Evolutionary conservation across 2,888 invertebrate species (phyloP), one percentile per base, ranked within the genome.

Genomic region (Chymomyza procnemis): DNA sequence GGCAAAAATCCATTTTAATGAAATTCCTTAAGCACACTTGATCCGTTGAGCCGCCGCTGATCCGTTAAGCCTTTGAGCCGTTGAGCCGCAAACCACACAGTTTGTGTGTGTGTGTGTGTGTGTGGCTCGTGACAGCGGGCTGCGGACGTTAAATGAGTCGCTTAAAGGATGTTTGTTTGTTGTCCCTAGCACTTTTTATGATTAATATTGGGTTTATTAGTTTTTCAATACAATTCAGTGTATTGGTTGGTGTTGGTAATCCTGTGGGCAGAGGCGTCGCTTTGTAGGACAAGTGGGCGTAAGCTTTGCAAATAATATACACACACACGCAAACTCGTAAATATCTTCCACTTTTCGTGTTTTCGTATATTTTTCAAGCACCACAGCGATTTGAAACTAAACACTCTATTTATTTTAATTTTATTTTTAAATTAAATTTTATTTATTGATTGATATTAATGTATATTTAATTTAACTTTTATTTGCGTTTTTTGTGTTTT

Each of bases 1-100:
- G 14, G 50, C 50, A 54, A 54, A 81, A 81, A 81, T 78, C 81
- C 81, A 81, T 81, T 81, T 81, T 81, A 81, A 84, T 81, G 81
- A 84, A 80, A 79, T 75, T 76, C 76, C 62, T 41, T 71, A 71
- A 76, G 71, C 76, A n/a, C 69, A n/a, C n/a, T 76, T 82, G 66
- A 81, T 77, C 82, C 77, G 68, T 71, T 71, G 70, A 71, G 77
- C 34, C 34, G n/a, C n/a, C n/a, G n/a, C 75, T 82, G 66, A 81
- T 77, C 82, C 77, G 68, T 71, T 71, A 69, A 71, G 77, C 34
- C 34, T 9, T 41, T 41, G 12, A 47, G 64, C 22, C 54, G 48
- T 46, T 52, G 59, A 22, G 19, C 21, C 22, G 22, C 19, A 9
- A 21, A 2, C 21, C 19, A n/a, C 50, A 55, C 5, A 41, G 34